Conservation (phyloP, 2,888 invertebrate species). For the Chalcis sispes region DNA sequence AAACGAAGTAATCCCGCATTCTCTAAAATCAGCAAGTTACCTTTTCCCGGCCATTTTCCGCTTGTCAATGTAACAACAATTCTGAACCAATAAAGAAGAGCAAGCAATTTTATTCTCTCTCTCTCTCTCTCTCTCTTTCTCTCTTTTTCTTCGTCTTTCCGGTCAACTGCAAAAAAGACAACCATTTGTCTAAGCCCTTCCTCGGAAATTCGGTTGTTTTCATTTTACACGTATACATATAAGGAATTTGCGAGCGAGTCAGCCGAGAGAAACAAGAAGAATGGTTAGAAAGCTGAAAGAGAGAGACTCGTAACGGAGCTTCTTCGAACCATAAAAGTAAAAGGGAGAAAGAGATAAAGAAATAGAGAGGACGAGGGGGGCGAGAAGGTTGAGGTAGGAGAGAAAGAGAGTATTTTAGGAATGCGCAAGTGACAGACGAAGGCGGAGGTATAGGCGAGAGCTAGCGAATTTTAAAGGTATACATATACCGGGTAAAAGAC, state of each 20-base stretch:
- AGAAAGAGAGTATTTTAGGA: conserved; percentile 57
- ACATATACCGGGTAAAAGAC: not conserved
- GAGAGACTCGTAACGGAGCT: too few species aligned
- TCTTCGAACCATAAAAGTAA: not conserved
- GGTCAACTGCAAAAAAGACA: not conserved
- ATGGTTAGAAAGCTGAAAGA: too few species aligned
- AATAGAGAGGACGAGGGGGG: conserved; percentile 10
- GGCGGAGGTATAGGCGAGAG: not conserved
- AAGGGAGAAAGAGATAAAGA: conserved; percentile 25
- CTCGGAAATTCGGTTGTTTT: conserved; percentile 38
- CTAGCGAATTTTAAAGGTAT: not conserved
- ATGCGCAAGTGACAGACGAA: conserved; percentile 62
- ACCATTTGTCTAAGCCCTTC: conserved; percentile 33
- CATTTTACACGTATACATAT: conserved; percentile 36
- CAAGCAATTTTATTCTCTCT: conserved; percentile 29
- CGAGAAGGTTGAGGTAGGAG: conserved; percentile 17
- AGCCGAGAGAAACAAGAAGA: conserved; percentile 7
- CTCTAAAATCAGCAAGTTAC: too few species aligned
- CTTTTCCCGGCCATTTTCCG: too few species aligned
- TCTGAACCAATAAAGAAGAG: conserved; percentile 21
- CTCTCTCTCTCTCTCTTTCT: not conserved
- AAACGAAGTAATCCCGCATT: too few species aligned
- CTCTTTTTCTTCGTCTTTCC: too few species aligned
- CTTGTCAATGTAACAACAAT: too few species aligned
- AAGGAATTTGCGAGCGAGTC: conserved; percentile 25